phyloP scores from a whole-genome alignment of 2,797 vertebrate species.

The Malurus splendens region DNA sequence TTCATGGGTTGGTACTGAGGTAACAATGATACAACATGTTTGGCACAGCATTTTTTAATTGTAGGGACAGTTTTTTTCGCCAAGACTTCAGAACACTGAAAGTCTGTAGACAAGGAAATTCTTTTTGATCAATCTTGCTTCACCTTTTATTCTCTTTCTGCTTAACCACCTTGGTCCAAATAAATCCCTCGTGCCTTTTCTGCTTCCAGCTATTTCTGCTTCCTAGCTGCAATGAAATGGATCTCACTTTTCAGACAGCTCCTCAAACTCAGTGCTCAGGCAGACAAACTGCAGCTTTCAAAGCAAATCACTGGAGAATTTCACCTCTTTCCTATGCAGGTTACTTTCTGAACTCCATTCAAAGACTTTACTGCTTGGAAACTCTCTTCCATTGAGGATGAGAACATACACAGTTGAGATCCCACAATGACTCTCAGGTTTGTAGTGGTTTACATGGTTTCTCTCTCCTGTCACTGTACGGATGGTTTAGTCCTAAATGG shows the following conservation, averaged over 20 bases:
- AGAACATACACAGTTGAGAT: background rate
- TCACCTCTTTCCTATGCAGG: background rate
- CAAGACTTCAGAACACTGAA: background rate
- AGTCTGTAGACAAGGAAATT: background rate
- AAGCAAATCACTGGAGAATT: background rate
- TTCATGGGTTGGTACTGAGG: background rate
- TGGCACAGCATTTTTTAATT: constrained; percentile 2
- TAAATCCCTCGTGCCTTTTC: background rate
- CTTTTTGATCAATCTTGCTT: background rate
- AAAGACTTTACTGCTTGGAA: background rate
- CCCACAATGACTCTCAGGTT: background rate
- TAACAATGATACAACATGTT: background rate
- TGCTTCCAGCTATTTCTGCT: background rate
- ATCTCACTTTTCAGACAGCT: background rate
- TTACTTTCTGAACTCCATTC: background rate
- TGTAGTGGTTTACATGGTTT: background rate
- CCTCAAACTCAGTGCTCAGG: background rate
- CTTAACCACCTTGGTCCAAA: background rate
- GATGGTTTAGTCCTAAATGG: constrained; percentile 44
- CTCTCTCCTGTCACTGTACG: background rate
- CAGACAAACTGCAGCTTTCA: background rate
- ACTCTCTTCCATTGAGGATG: background rate
- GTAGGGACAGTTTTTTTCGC: background rate
- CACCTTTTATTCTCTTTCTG: background rate
- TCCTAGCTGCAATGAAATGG: background rate